Conservation (phyloP, 2,113 vertebrate species). For the Murina feae region DNA sequence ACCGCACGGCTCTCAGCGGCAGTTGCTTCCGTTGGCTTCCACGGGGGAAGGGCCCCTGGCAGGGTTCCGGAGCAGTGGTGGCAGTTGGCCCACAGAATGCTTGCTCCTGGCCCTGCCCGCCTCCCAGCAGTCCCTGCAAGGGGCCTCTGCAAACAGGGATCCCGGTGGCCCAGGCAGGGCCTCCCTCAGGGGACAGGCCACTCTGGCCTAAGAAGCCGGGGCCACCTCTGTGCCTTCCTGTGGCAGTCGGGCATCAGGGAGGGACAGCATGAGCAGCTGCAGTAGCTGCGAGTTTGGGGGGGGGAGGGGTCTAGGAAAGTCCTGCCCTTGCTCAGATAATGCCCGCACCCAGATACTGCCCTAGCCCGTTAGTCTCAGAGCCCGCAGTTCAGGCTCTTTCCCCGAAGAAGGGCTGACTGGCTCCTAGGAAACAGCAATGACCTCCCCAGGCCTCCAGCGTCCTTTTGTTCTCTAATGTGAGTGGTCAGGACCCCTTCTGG, state of each 20-base stretch:
- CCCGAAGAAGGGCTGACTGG: neutral
- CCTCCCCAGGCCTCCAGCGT: fast-evolving
- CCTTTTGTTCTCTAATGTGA: neutral
- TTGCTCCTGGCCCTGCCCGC: neutral
- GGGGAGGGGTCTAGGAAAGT: neutral
- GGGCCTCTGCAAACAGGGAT: neutral
- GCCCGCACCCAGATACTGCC: neutral
- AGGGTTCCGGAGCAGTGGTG: neutral
- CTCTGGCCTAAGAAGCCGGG: neutral
- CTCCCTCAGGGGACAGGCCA: fast-evolving
- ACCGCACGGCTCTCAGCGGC: neutral
- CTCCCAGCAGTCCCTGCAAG: neutral
- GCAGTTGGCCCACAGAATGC: neutral
- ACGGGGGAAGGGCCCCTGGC: neutral
- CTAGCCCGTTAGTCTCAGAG: neutral
- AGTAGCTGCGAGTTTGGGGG: neutral
- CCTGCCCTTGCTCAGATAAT: neutral
- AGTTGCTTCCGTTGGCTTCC: constrained; percentile 13
- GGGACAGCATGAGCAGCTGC: fast-evolving
- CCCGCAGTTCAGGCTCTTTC: neutral
- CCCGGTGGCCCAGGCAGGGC: no score
- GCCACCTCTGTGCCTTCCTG: neutral
- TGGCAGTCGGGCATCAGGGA: no score
- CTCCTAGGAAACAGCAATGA: neutral
- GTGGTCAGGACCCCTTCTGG: neutral